These are phyloP conservation scores for Gadopsis marmoratus DNA, from an alignment of 2,797 vertebrate genomes.

Conservation along the genomic window DNA sequence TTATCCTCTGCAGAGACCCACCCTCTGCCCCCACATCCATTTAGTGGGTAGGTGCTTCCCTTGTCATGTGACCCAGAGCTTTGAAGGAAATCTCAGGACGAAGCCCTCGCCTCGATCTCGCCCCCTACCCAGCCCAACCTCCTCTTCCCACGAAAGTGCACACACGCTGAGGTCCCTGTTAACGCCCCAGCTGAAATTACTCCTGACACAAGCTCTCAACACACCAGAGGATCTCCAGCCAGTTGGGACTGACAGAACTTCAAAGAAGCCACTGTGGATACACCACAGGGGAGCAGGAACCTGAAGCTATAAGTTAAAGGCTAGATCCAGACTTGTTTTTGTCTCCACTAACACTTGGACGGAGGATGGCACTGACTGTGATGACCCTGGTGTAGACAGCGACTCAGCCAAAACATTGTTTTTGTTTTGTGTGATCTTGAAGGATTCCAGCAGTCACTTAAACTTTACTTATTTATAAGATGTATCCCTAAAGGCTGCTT, in stretches of 20 bases:
- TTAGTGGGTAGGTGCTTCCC: conserved; percentile 25
- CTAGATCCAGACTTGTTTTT: conserved; percentile 47
- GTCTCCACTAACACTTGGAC: conserved; percentile 21
- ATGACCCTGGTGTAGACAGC: conserved; percentile 11
- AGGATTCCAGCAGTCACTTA: neutral
- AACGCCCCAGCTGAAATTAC: conserved; percentile 38
- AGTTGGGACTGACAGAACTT: conserved; percentile 54
- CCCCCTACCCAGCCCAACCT: neutral
- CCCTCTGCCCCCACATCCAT: conserved; percentile 15
- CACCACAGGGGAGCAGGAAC: conserved; percentile 23
- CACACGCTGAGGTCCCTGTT: conserved; percentile 27
- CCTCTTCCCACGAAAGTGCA: neutral
- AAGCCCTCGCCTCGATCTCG: conserved; percentile 26
- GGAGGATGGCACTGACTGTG: conserved; percentile 28
- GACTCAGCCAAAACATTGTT: conserved; percentile 28
- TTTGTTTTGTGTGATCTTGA: neutral
- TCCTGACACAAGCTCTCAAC: conserved; percentile 54
- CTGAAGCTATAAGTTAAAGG: conserved; percentile 18
- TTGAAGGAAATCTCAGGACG: conserved; percentile 47
- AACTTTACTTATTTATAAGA: neutral
- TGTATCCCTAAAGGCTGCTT: neutral
- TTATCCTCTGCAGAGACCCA: conserved; percentile 35
- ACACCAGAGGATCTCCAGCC: conserved; percentile 46
- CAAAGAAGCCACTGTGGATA: conserved; percentile 49
- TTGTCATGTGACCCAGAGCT: conserved; percentile 56